These are phyloP conservation scores for Vicugna pacos DNA, from an alignment of 2,113 vertebrate species.

Conservation along the genomic window DNA sequence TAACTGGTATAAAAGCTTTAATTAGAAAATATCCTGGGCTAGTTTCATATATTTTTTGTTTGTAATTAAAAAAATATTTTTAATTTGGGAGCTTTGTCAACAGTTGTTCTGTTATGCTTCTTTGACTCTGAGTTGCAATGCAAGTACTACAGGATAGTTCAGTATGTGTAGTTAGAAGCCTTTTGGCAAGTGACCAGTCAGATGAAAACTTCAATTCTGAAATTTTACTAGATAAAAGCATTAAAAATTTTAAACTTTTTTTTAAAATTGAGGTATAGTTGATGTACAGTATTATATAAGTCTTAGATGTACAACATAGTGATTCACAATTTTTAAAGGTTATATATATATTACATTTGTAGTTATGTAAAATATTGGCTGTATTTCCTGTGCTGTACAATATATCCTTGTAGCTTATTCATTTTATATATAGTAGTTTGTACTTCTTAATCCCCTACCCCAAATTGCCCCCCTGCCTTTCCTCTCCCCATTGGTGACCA, in stretches of 20 bases:
- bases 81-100: background rate
- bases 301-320: background rate
- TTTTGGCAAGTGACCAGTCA: constrained; percentile 36
- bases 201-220: constrained; percentile 29
- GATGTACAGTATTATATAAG: background rate
- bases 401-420: background rate
- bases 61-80: background rate
- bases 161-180: background rate
- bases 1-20: background rate
- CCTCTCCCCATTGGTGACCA: background rate
- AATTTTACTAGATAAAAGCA: constrained; percentile 37
- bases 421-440: background rate
- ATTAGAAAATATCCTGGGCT: background rate
- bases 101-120: background rate
- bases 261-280: background rate
- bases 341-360: background rate
- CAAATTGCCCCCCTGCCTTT: background rate
- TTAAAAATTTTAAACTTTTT: background rate
- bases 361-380: background rate
- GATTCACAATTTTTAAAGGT: background rate
- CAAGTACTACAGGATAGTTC: background rate
- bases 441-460: background rate
- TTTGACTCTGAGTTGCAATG: constrained; percentile 17
- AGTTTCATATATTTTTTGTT: background rate
- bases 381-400: background rate